A percentile compares a stretch with the other conserved stretches of the same genome.
These are phyloP conservation scores for Pyrocoelia pectoralis DNA, from an alignment of 2,888 invertebrate genomes.

Conservation along the genomic window DNA sequence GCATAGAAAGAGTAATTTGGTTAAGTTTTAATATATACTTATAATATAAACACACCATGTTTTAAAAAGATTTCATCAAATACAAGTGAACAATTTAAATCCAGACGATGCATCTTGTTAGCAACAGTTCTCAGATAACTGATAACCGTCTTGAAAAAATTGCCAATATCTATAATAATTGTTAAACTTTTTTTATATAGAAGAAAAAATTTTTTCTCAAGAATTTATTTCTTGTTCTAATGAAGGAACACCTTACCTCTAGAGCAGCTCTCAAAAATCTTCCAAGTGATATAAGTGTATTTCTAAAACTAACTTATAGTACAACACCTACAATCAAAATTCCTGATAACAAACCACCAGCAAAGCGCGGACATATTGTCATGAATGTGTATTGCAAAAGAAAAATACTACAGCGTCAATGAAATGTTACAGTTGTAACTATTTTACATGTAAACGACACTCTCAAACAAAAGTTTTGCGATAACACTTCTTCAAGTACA, in stretches of 20 bases:
- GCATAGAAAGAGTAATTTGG: too few relatives aligned
- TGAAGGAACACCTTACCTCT: constrained; percentile 9
- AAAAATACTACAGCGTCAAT: constrained; percentile 33
- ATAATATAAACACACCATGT: too few relatives aligned
- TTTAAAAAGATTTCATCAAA: too few relatives aligned
- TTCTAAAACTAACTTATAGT: constrained; percentile 34
- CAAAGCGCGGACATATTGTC: constrained; percentile 30
- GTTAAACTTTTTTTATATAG: too few relatives aligned
- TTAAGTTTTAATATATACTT: too few relatives aligned
- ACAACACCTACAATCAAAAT: neutral
- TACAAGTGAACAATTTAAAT: too few relatives aligned
- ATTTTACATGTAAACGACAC: neutral
- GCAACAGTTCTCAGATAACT: too few relatives aligned
- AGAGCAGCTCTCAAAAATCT: constrained; percentile 36
- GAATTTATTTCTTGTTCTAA: constrained; percentile 11
- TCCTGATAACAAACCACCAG: neutral
- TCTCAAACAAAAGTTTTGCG: too few relatives aligned
- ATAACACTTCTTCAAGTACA: too few relatives aligned
- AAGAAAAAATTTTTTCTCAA: constrained; percentile 39
- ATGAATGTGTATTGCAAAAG: constrained; percentile 25
- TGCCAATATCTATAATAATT: too few relatives aligned
- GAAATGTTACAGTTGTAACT: constrained; percentile 29
- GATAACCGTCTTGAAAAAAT: too few relatives aligned
- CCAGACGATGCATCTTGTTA: too few relatives aligned
- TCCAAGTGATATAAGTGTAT: constrained; percentile 36